phyloP scores from a whole-genome alignment of 2,888 invertebrate species.

The Oscheius sp. region DNA sequence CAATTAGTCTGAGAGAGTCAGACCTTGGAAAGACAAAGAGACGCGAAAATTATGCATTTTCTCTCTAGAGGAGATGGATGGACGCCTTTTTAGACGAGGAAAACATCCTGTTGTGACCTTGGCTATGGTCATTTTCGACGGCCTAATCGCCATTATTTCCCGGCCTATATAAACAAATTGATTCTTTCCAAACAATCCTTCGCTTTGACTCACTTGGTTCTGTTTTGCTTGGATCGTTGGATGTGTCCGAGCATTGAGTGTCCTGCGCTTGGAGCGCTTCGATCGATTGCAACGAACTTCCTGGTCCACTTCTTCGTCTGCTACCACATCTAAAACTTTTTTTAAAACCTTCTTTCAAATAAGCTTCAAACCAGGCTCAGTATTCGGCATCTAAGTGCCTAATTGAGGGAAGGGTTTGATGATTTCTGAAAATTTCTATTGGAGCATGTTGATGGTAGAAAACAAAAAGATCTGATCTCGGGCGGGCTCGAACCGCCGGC shows the following conservation, averaged over 20 bases:
- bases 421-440: background rate
- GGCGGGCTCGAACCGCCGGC: conserved; percentile 56
- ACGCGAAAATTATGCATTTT: too few relatives aligned
- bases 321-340: conserved; percentile 4
- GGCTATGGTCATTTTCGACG: too few relatives aligned
- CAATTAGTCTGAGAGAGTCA: too few relatives aligned
- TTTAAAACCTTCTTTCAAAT: background rate
- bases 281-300: conserved; percentile 1
- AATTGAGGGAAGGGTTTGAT: too few relatives aligned
- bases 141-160: too few relatives aligned
- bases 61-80: too few relatives aligned
- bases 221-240: conserved; percentile 65
- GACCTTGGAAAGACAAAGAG: too few relatives aligned
- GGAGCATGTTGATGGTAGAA: too few relatives aligned
- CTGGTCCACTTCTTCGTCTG: background rate
- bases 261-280: conserved; percentile 35
- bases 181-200: too few relatives aligned
- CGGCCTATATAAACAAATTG: too few relatives aligned
- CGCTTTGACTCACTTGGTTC: conserved; percentile 61
- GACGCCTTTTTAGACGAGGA: too few relatives aligned
- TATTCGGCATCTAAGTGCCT: conserved; percentile 3
- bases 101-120: too few relatives aligned
- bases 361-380: background rate
- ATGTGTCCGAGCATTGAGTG: conserved; percentile 46
- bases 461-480: conserved; percentile 37